A percentile compares a stretch with the other conserved stretches of the same genome.
Evolutionary conservation across 2,797 vertebrate genomes (phyloP).

Genomic region (Lutjanus argentimaculatus): DNA sequence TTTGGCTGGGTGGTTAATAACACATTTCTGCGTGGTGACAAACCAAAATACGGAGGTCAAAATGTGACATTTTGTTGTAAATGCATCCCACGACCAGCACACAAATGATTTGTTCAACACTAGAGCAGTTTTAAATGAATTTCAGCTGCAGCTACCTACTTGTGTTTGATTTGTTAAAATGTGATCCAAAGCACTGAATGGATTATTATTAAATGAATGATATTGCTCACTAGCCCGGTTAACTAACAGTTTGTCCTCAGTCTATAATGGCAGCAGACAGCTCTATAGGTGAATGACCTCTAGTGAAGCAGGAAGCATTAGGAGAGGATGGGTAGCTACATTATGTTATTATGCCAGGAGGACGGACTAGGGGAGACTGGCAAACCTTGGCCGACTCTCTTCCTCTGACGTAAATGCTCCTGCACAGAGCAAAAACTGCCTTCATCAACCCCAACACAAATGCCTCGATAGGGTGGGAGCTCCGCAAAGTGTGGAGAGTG

Average conservation of each 20-base stretch:
- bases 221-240: conserved; percentile 1
- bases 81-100: background rate
- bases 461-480: conserved; percentile 90
- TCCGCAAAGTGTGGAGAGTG: conserved; percentile 88
- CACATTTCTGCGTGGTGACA: too few relatives aligned
- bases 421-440: conserved; percentile 91
- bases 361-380: conserved; percentile 71
- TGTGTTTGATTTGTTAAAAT: conserved; percentile 24
- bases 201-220: background rate
- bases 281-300: conserved; percentile 59
- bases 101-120: background rate
- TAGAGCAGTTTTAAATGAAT: background rate
- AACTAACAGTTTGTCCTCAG: conserved; percentile 5
- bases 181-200: conserved; percentile 37
- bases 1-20: too few relatives aligned
- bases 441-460: conserved; percentile 89
- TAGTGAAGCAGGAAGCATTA: conserved; percentile 76
- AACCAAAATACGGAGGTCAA: background rate
- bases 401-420: conserved; percentile 88
- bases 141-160: conserved; percentile 7
- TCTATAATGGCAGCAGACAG: conserved; percentile 25
- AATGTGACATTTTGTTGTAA: background rate
- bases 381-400: conserved; percentile 91
- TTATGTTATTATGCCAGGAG: conserved; percentile 33
- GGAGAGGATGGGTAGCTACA: conserved; percentile 68